Conservation (phyloP, 2,797 vertebrate species). For the Chiroxiphia lanceolata region DNA sequence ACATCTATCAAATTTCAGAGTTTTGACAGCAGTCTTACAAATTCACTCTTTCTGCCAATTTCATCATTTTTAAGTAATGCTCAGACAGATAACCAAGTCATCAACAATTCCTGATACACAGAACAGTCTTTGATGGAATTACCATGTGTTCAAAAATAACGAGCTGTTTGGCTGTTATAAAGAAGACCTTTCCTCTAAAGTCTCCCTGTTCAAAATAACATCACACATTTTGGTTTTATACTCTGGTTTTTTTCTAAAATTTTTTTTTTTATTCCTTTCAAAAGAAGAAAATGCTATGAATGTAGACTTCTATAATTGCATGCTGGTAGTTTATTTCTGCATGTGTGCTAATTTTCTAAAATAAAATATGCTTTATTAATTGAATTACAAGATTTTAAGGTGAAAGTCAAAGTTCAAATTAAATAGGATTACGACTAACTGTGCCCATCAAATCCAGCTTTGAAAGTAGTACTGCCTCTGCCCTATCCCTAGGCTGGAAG, state of each 20-base stretch:
- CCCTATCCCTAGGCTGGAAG: neutral
- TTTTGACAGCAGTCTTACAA: neutral
- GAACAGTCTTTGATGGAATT: neutral
- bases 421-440: neutral
- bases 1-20: neutral
- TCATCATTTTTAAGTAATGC: neutral
- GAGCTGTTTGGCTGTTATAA: neutral
- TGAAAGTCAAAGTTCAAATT: neutral
- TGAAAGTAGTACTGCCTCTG: neutral
- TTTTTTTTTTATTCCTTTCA: neutral
- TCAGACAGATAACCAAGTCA: neutral
- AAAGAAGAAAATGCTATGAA: neutral
- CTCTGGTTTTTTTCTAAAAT: accelerated
- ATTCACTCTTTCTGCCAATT: neutral
- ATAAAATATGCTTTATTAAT: neutral
- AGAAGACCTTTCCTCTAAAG: neutral
- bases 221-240: neutral
- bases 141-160: neutral
- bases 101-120: neutral
- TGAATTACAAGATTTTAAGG: neutral
- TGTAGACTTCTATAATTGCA: neutral
- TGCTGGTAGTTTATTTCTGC: neutral
- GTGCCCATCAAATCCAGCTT: neutral
- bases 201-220: neutral
- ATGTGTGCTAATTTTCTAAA: neutral